A percentile compares a stretch with the other conserved stretches of the same genome.
These are phyloP conservation scores for Aphelinus certus DNA, from an alignment of 1,140 invertebrate species.

Conservation along the genomic window DNA sequence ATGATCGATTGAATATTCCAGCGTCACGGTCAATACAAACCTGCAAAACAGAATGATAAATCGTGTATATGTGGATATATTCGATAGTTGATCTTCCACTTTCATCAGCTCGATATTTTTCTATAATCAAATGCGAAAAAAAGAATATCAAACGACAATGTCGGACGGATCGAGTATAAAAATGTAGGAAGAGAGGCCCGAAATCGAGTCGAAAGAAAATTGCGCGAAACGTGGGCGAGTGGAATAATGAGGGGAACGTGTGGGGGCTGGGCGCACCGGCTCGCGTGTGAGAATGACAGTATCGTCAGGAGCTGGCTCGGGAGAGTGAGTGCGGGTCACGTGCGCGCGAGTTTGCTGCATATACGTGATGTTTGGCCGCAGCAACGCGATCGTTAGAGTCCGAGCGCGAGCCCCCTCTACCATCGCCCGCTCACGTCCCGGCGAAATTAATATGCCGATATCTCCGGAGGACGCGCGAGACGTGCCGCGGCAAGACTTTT, in stretches of 20 bases:
- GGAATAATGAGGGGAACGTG: background rate
- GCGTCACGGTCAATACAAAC: no score
- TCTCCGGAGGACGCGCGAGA: background rate
- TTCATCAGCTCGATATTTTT: no score
- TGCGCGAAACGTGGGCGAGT: no score
- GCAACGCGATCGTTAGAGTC: slow-evolving; percentile 20
- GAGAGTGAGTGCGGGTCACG: slow-evolving; percentile 10
- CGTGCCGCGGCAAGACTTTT: no score
- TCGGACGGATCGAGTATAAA: no score
- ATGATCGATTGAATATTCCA: background rate
- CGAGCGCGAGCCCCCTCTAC: background rate
- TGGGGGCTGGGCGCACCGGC: no score
- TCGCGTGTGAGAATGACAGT: slow-evolving; percentile 1
- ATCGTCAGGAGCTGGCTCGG: background rate
- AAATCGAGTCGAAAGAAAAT: no score
- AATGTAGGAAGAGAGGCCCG: no score
- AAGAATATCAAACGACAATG: no score
- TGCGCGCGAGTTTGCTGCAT: slow-evolving; percentile 25
- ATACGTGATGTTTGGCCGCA: slow-evolving; percentile 24
- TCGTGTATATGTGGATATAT: background rate
- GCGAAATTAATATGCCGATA: slow-evolving; percentile 26
- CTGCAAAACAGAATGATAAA: background rate
- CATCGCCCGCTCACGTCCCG: background rate
- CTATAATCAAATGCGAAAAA: no score
- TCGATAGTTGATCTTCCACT: background rate